phyloP scores from a whole-genome alignment of 1,140 invertebrate genomes.

The Andrena cerasifolii region DNA sequence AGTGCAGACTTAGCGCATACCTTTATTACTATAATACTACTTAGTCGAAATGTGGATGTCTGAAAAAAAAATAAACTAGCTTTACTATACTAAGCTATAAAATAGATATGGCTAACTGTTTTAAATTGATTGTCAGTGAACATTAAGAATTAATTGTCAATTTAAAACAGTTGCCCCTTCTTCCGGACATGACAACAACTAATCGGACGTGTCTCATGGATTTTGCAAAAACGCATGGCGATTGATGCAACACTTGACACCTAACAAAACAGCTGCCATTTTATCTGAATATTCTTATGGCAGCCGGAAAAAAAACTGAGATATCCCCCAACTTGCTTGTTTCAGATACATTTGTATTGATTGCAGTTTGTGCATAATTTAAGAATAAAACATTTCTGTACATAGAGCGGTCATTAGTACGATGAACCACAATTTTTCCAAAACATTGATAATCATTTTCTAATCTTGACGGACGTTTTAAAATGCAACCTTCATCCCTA shows the following conservation, averaged over 20 bases:
- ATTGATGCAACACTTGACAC: conserved; percentile 80
- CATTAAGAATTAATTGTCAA: conserved; percentile 62
- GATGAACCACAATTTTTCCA: conserved; percentile 56
- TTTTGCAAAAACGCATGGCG: conserved; percentile 76
- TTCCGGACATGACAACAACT: conserved; percentile 83
- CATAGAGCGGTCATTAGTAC: conserved; percentile 77
- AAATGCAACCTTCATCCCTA: conserved; percentile 38
- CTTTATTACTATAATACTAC: conserved; percentile 83
- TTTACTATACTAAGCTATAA: conserved; percentile 83
- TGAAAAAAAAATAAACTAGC: conserved; percentile 83
- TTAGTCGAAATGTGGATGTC: conserved; percentile 83
- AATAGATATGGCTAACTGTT: conserved; percentile 78
- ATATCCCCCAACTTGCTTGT: conserved; percentile 84
- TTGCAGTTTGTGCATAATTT: conserved; percentile 84
- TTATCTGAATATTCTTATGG: conserved; percentile 80
- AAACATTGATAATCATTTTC: conserved; percentile 55
- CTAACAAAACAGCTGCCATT: conserved; percentile 79
- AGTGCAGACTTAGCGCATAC: conserved; percentile 83
- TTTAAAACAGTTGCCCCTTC: conserved; percentile 78
- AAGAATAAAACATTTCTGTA: conserved; percentile 84
- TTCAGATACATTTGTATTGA: conserved; percentile 84
- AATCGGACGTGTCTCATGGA: conserved; percentile 81
- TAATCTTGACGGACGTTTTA: conserved; percentile 49
- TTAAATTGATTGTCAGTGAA: conserved; percentile 71
- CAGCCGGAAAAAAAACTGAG: conserved; percentile 82